Evolutionary conservation across 1,140 invertebrate species (phyloP), one percentile per base, ranked within the genome.

Genomic region (Bursaphelenchus mucronatus): DNA sequence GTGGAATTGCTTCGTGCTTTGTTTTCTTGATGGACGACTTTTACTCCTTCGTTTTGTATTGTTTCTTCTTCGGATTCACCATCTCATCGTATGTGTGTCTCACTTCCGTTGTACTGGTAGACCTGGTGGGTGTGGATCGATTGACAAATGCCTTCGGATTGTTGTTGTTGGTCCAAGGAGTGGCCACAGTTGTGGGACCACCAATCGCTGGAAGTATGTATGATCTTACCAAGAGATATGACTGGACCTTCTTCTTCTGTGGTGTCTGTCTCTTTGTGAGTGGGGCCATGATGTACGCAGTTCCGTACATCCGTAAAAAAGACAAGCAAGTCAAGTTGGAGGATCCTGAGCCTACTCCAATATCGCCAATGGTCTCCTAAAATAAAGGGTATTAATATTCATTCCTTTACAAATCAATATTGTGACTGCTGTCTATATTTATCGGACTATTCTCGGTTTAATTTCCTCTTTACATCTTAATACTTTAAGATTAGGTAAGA

Each of bases 91-190:
- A 92, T 82, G 94, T 97, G 71, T 96, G 93, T 0, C 84, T 98
- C 49, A 97, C 94, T 58, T 94, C 93, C 0, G 90, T 97, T 47
- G 85, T 98, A 19, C 67, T 86, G 40, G 93, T 96, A 10, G 94
- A 98, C 69, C 86, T 97, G 47, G 85, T 97, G 63, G 94, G 94
- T 11, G 84, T 97, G 75, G 92, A 97, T 72, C 92, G 92, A 82
- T 84, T 97, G 64, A 97, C 94, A 49, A 97, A 94, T 82, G 92
- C 92, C 17, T 97, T 97, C 82, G 94, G 94, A 21, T 85, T 97
- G 53, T 84, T 97, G 52, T 93, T 95, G 72, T 84, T 97, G 69
- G 93, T 95, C 84, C 87, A 94, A 81, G 94, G 94, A 40, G 88
- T 89, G 43, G 90, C 93, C 0, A 89, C 91, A 3, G 90, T 96